Evolutionary conservation across 2,113 vertebrate species (phyloP).

Genomic region (Pteronura brasiliensis): DNA sequence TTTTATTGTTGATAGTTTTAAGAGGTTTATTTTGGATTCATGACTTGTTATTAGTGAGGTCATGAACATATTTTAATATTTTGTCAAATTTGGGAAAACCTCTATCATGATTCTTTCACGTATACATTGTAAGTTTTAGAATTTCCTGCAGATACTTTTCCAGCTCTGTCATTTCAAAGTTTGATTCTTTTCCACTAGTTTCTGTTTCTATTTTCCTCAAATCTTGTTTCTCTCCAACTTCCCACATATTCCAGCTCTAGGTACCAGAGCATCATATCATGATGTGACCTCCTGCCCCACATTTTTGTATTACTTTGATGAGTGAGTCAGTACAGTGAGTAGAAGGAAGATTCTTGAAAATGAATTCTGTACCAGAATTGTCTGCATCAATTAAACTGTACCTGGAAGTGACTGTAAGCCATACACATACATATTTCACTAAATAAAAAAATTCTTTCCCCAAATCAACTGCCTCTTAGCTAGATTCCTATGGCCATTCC

Average conservation of each 20-base stretch:
- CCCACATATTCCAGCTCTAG: neutral
- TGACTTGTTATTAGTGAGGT: neutral
- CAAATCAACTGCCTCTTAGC: neutral
- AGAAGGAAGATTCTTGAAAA: neutral
- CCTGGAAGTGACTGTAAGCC: neutral
- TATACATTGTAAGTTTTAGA: neutral
- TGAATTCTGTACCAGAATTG: neutral
- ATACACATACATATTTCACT: neutral
- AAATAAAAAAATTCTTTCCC: neutral
- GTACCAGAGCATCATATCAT: neutral
- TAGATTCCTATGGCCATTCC: neutral
- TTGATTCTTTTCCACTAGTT: neutral
- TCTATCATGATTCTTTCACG: neutral
- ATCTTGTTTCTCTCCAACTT: neutral
- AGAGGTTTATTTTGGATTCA: neutral
- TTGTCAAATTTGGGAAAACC: neutral
- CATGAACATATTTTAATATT: neutral
- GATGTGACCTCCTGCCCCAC: no score
- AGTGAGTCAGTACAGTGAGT: neutral
- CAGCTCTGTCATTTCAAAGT: neutral
- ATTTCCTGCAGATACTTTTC: neutral
- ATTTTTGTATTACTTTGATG: neutral
- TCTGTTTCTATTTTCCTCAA: neutral
- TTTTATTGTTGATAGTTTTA: neutral
- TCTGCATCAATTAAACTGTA: neutral